phyloP scores from a whole-genome alignment of 2,797 vertebrate genomes.

The Notoglanidium macrostoma region DNA sequence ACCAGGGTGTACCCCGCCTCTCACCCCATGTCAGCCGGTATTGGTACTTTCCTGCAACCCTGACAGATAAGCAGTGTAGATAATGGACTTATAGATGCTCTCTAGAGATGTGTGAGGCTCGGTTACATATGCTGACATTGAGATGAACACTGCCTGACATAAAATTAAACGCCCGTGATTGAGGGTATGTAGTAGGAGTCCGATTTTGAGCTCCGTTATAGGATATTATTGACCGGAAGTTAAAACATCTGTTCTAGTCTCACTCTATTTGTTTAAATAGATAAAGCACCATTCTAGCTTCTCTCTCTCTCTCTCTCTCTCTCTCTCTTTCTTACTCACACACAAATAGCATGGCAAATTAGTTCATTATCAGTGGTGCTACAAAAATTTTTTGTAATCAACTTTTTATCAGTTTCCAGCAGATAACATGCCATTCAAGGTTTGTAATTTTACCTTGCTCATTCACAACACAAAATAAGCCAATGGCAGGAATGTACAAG shows the following conservation, averaged over 20 bases:
- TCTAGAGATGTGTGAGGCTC: not conserved
- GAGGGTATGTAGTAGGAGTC: not conserved
- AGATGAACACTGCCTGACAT: not conserved
- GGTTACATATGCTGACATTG: not conserved
- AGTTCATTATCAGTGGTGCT: not conserved
- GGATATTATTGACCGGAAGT: not conserved
- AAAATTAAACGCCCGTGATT: slow-evolving; percentile 1
- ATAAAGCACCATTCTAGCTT: not conserved
- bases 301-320: not conserved
- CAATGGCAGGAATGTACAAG: not conserved
- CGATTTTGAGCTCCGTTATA: too few species aligned
- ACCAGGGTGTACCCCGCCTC: too few species aligned
- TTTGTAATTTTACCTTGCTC: not conserved
- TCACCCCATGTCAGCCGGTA: too few species aligned
- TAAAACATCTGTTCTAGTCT: not conserved
- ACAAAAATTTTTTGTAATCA: not conserved
- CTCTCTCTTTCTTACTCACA: not conserved
- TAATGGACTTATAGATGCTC: too few species aligned
- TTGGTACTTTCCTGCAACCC: too few species aligned
- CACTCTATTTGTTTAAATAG: not conserved
- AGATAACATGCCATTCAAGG: not conserved
- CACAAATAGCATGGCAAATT: slow-evolving; percentile 10
- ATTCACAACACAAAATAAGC: not conserved
- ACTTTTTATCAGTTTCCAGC: not conserved
- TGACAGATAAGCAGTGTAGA: too few species aligned